Evolutionary conservation across 2,888 invertebrate species (phyloP).

Genomic region (Scrobipalpa atriplicella): DNA sequence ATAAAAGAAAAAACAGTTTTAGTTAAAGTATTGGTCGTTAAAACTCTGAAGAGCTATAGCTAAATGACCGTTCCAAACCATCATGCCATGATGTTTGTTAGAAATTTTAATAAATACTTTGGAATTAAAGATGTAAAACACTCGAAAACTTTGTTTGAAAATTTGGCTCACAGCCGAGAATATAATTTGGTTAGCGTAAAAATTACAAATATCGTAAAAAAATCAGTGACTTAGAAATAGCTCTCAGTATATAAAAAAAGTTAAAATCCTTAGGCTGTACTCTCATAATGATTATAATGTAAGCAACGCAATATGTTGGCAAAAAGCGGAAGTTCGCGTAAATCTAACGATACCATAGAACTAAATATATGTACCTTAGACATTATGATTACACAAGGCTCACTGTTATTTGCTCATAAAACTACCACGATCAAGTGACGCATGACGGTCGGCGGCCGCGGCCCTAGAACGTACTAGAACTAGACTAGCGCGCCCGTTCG

Average conservation of each 20-base stretch:
- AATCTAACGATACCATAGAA: constrained; percentile 81
- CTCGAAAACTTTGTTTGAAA: constrained; percentile 72
- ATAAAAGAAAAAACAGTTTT: constrained; percentile 74
- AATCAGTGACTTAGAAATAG: constrained; percentile 81
- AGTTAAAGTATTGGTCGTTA: constrained; percentile 78
- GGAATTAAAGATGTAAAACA: constrained; percentile 78
- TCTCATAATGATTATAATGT: constrained; percentile 79
- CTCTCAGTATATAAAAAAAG: constrained; percentile 80
- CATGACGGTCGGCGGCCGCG: constrained; percentile 53
- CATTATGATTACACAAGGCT: constrained; percentile 79
- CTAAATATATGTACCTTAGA: constrained; percentile 82
- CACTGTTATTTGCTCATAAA: constrained; percentile 66
- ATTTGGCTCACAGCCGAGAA: constrained; percentile 70
- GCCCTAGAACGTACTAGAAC: constrained; percentile 27
- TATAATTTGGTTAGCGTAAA: constrained; percentile 61
- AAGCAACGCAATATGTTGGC: constrained; percentile 82
- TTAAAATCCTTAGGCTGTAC: constrained; percentile 83
- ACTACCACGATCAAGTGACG: constrained; percentile 61
- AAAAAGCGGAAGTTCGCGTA: constrained; percentile 81
- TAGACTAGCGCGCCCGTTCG: constrained; percentile 33
- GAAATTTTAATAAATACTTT: constrained; percentile 68
- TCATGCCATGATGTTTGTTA: constrained; percentile 80
- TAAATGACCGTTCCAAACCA: constrained; percentile 74
- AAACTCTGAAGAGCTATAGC: constrained; percentile 81
- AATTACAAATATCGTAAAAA: constrained; percentile 74